phyloP scores from a whole-genome alignment of 2,888 invertebrate genomes.

The Lithophane socia region DNA sequence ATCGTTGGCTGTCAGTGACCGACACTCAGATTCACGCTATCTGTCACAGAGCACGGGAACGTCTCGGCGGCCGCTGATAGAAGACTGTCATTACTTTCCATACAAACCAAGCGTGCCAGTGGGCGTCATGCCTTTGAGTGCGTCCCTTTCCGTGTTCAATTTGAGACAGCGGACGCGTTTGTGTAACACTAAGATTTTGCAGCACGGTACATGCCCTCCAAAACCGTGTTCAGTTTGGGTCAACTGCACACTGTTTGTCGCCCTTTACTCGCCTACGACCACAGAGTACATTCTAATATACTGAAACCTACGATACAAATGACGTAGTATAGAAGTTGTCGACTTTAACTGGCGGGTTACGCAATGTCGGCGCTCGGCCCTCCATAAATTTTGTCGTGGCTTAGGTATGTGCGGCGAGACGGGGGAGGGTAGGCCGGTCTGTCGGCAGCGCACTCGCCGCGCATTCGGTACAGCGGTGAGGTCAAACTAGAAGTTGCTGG shows the following conservation, averaged over 20 bases:
- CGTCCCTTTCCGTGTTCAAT: not conserved
- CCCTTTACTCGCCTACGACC: not conserved
- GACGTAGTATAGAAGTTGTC: not conserved
- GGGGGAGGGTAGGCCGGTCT: no score
- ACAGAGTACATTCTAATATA: no score
- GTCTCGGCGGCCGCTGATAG: not conserved
- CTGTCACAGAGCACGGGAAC: not conserved
- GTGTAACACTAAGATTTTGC: not conserved
- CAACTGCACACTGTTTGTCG: not conserved
- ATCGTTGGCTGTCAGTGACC: not conserved
- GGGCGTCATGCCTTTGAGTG: not conserved
- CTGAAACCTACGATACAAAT: not conserved
- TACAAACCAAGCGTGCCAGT: not conserved
- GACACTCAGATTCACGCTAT: not conserved
- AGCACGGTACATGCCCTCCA: not conserved
- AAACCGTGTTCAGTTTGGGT: not conserved
- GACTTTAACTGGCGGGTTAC: not conserved
- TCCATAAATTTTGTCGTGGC: no score
- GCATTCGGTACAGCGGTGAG: no score
- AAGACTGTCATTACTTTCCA: not conserved
- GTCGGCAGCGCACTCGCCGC: no score
- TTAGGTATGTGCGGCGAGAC: no score
- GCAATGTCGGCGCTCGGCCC: not conserved
- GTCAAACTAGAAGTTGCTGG: not conserved
- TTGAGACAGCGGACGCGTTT: not conserved